Conservation (phyloP, 1,140 invertebrate genomes). For the Pomacea maculata region DNA sequence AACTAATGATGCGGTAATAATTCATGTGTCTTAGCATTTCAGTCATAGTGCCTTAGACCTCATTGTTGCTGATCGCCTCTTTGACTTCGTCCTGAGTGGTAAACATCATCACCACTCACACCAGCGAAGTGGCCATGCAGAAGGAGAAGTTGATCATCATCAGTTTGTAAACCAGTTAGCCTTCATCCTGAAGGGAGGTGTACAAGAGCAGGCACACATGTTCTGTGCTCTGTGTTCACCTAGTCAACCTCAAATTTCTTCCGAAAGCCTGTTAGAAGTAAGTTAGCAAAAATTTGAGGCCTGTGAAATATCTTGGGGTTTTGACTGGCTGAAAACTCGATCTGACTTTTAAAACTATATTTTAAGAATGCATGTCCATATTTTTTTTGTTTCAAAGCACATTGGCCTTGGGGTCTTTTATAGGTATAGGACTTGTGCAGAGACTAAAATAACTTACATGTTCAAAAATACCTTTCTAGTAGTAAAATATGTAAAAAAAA, state of each 20-base stretch:
- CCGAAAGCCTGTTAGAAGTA: slow-evolving; percentile 9
- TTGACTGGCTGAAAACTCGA: too few species aligned
- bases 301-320: too few species aligned
- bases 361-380: too few species aligned
- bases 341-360: too few species aligned
- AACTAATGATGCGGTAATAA: too few species aligned
- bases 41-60: slow-evolving; percentile 8
- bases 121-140: not conserved
- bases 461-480: too few species aligned
- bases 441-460: too few species aligned
- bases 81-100: slow-evolving; percentile 2
- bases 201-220: slow-evolving; percentile 1
- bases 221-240: slow-evolving; percentile 5
- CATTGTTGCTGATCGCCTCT: slow-evolving; percentile 3
- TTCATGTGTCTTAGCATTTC: not conserved
- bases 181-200: slow-evolving; percentile 12
- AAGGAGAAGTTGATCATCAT: slow-evolving; percentile 14
- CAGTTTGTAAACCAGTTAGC: slow-evolving; percentile 4
- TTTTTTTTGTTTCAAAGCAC: too few species aligned
- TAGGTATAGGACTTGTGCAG: too few species aligned
- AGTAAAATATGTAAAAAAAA: too few species aligned
- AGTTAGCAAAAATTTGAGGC: not conserved
- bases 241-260: not conserved
- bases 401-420: too few species aligned
- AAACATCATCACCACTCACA: slow-evolving; percentile 1